Evolutionary conservation across 2,113 vertebrate genomes (phyloP).

Genomic region (Hoplias malabaricus): DNA sequence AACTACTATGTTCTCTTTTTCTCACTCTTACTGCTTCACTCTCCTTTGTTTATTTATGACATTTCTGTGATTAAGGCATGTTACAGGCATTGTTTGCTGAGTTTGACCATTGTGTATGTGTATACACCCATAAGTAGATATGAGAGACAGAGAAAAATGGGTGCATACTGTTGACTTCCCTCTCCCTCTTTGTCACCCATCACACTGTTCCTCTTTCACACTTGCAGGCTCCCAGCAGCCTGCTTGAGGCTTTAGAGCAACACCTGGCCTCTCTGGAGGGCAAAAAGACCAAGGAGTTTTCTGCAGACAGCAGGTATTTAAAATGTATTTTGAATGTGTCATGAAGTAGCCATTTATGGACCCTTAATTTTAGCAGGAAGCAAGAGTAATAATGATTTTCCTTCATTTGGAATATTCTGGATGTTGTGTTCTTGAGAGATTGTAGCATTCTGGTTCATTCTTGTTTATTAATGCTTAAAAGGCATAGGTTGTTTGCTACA

Average conservation of each 20-base stretch:
- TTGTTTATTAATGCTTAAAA: background rate
- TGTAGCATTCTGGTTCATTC: no score
- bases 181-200: background rate
- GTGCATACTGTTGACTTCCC: background rate
- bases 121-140: constrained; percentile 13
- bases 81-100: constrained; percentile 65
- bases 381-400: no score
- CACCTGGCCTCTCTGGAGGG: constrained; percentile 94
- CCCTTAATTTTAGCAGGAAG: no score
- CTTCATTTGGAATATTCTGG: no score
- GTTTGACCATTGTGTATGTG: constrained; percentile 31
- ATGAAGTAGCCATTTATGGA: no score
- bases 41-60: constrained; percentile 36
- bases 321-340: no score
- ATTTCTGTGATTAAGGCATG: constrained; percentile 66
- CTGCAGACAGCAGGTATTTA: constrained; percentile 82
- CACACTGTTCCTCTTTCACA: background rate
- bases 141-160: background rate
- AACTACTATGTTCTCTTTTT: constrained; percentile 39
- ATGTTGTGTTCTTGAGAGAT: no score
- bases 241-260: constrained; percentile 91
- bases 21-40: constrained; percentile 50
- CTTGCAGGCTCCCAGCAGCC: constrained; percentile 86
- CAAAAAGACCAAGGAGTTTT: constrained; percentile 88
- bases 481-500: background rate